Evolutionary conservation across 2,888 invertebrate genomes (phyloP).

Genomic region (Leptopilina myrica): DNA sequence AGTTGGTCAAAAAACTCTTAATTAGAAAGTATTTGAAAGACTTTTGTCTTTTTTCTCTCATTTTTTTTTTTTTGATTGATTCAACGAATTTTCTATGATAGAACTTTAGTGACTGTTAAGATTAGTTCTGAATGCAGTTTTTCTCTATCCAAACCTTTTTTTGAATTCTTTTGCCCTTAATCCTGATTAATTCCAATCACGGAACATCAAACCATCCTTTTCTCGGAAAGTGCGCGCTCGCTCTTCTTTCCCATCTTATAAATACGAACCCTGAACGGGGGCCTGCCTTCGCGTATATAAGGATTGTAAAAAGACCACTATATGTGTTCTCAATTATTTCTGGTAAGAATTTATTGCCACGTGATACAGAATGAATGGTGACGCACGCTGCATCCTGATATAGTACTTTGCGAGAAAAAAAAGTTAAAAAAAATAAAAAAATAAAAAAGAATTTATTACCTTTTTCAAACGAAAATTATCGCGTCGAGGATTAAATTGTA

Average conservation of each 20-base stretch:
- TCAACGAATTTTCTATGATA: conserved; percentile 9
- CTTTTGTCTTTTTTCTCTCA: background rate
- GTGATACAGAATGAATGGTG: conserved; percentile 49
- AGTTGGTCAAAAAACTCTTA: conserved; percentile 1
- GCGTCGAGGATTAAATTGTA: too few relatives aligned
- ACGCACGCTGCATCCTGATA: conserved; percentile 49
- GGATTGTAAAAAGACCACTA: conserved; percentile 34
- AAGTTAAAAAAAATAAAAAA: too few relatives aligned
- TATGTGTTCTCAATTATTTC: conserved; percentile 55
- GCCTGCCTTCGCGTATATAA: background rate
- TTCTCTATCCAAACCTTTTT: too few relatives aligned
- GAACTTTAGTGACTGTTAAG: conserved; percentile 5
- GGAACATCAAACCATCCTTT: conserved; percentile 39
- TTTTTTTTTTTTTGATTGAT: background rate
- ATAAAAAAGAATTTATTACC: too few relatives aligned
- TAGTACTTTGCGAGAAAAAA: background rate
- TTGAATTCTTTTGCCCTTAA: background rate
- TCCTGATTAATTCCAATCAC: conserved; percentile 58
- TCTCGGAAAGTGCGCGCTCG: background rate
- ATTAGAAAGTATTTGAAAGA: conserved; percentile 5
- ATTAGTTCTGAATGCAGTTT: background rate
- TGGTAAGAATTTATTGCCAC: conserved; percentile 54
- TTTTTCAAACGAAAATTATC: too few relatives aligned
- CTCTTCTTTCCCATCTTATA: conserved; percentile 6
- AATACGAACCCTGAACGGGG: conserved; percentile 18